A percentile compares a stretch with the other conserved stretches of the same genome.
phyloP scores from a whole-genome alignment of 2,797 vertebrate species.

The Brotula barbata region DNA sequence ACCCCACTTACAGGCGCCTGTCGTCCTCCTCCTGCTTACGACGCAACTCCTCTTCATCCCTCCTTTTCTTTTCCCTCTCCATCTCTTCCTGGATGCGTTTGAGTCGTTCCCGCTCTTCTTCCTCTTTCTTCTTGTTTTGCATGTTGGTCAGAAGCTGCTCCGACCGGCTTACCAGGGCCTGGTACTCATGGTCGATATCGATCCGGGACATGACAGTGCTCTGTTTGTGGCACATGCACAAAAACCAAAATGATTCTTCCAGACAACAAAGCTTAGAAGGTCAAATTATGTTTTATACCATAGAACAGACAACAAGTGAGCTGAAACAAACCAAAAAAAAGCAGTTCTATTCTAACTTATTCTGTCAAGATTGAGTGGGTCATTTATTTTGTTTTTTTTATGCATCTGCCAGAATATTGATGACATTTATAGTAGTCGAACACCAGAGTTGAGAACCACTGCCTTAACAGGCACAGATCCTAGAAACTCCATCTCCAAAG shows the following conservation, averaged over 20 bases:
- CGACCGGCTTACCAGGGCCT: conserved; percentile 86
- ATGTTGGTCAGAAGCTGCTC: conserved; percentile 87
- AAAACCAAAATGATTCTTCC: not conserved
- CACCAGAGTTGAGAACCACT: too few species aligned
- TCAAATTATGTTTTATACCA: too few species aligned
- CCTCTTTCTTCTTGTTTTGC: conserved; percentile 94
- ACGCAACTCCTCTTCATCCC: conserved; percentile 85
- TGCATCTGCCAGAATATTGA: too few species aligned
- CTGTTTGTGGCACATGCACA: conserved; percentile 59
- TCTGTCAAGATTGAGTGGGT: too few species aligned
- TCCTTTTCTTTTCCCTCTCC: conserved; percentile 88
- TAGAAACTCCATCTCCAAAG: too few species aligned
- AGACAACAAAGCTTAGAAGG: not conserved
- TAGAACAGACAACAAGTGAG: too few species aligned
- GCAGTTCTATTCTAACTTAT: too few species aligned
- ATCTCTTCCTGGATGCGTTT: conserved; percentile 93
- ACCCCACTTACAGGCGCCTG: conserved; percentile 83
- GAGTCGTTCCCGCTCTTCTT: conserved; percentile 91
- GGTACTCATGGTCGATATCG: conserved; percentile 89
- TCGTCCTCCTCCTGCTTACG: conserved; percentile 90
- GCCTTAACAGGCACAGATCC: too few species aligned
- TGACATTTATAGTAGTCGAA: too few species aligned
- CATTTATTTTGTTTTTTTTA: too few species aligned
- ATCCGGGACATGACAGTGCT: conserved; percentile 84
- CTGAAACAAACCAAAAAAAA: too few species aligned